A percentile compares a stretch with the other conserved stretches of the same genome.
These are phyloP conservation scores for Monodelphis domestica DNA, from an alignment of 2,797 vertebrate species.

Conservation along the genomic window DNA sequence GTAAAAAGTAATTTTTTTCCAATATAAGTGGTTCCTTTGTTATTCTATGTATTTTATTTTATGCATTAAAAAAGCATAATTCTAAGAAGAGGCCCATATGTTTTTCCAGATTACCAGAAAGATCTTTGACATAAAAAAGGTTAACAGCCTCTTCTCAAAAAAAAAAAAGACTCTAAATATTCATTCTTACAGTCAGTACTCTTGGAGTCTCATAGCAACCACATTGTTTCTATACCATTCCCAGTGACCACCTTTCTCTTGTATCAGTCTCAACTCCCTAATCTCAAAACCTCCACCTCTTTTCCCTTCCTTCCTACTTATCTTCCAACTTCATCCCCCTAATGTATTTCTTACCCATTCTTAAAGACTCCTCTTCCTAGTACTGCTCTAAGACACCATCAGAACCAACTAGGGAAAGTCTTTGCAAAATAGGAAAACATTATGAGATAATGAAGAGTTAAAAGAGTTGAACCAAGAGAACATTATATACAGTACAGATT, in stretches of 20 bases:
- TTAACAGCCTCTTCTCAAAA: neutral
- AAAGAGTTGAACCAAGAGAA: too few species aligned
- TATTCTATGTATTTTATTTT: neutral
- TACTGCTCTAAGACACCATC: too few species aligned
- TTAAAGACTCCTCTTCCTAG: neutral
- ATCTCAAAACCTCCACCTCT: neutral
- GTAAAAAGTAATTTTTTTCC: neutral
- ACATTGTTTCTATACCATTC: accelerated
- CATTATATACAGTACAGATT: too few species aligned
- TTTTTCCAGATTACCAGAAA: neutral
- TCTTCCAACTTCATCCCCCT: neutral
- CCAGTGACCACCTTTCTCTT: accelerated
- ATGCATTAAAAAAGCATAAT: neutral
- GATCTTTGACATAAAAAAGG: neutral
- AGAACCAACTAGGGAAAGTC: neutral
- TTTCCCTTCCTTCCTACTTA: neutral
- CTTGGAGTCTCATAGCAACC: accelerated
- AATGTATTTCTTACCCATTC: neutral
- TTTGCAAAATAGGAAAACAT: neutral
- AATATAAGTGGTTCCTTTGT: neutral
- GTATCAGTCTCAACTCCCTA: neutral
- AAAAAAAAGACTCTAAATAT: neutral
- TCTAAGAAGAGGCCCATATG: neutral
- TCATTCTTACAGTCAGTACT: neutral
- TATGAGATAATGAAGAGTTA: too few species aligned